Conservation (phyloP, 2,888 invertebrate genomes). For the Apamea anceps region DNA sequence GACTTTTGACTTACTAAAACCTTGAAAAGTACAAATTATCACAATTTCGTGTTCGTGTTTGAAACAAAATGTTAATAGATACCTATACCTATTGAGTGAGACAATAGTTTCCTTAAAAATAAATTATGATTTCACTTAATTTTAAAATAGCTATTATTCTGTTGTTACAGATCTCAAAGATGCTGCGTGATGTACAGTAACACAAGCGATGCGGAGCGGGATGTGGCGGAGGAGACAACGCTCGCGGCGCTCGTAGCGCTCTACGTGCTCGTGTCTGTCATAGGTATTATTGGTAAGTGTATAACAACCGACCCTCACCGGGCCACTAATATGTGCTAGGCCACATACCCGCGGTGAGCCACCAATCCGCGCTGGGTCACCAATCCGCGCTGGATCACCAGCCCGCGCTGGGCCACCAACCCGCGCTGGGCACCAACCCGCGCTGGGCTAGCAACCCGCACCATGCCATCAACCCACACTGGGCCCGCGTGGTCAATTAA, state of each 20-base stretch:
- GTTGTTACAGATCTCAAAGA: conserved; percentile 76
- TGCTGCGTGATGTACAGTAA: conserved; percentile 87
- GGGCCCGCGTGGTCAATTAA: no score
- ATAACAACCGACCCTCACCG: background rate
- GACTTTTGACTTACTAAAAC: background rate
- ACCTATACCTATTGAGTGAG: background rate
- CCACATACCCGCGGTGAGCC: no score
- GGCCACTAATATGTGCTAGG: no score
- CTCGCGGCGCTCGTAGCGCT: conserved; percentile 83
- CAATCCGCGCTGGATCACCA: background rate
- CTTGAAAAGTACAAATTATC: background rate
- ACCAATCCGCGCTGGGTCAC: no score
- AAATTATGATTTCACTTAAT: background rate
- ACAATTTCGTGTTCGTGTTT: background rate
- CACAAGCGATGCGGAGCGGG: conserved; percentile 75
- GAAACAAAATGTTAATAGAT: background rate
- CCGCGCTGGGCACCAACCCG: no score
- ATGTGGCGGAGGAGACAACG: conserved; percentile 73
- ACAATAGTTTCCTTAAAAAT: background rate
- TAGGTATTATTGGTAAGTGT: conserved; percentile 84
- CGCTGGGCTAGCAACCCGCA: no score
- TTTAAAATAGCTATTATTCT: background rate
- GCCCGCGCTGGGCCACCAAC: no score
- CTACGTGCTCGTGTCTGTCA: conserved; percentile 86
- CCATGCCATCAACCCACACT: no score